Base-by-base conservation (phyloP, 35 echinoderm and acorn worm species). In the Chiridota heheva region DNA sequence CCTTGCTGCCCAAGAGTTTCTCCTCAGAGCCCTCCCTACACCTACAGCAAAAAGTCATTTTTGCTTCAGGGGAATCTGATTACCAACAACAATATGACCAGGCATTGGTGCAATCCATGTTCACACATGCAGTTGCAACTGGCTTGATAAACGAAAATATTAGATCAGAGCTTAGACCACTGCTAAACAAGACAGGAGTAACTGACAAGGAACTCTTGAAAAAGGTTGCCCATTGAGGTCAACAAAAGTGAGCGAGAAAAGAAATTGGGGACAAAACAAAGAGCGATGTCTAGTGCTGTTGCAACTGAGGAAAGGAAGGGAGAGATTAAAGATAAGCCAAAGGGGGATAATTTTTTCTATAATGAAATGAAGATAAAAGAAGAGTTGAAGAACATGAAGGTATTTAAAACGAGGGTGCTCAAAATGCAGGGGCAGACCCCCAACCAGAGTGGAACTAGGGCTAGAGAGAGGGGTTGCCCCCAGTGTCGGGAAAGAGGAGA, bases 1-100 rank as follows among this genome's bases (percentile, higher is more conserved):
- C 20, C 7, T 70, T 4, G 17, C 25, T 3, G 41, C 91, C 0
- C 84, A 93, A 34, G 59, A 56, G 7, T 86, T 92, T 70, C 53
- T 86, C 0, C 44, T 86, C n/a, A 1, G 84, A 51, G 79, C 84
- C 0, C 69, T n/a, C 83, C 4, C 18, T 90, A 1, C 58, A 84
- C 71, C 73, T 78, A 0, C 35, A 53, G 24, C 81, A 84, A 59
- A 74, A 73, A 40, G 78, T 82, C 1, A 60, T 70, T 5, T 72
- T 58, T 41, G 44, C 65, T 16, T 40, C 24, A 12, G 30, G 71
- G 46, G 76, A 72, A 27, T 35, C 0, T 18, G 36, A n/a, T 17
- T n/a, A 35, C 6, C 32, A 30, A 60, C 22, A 18, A 27, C 4
- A 47, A 44, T 78, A 77, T 58, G 60, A 77, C 72, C 20, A 10